These are phyloP conservation scores for Falcunculus frontatus DNA, from an alignment of 2,113 vertebrate genomes.

Conservation along the genomic window DNA sequence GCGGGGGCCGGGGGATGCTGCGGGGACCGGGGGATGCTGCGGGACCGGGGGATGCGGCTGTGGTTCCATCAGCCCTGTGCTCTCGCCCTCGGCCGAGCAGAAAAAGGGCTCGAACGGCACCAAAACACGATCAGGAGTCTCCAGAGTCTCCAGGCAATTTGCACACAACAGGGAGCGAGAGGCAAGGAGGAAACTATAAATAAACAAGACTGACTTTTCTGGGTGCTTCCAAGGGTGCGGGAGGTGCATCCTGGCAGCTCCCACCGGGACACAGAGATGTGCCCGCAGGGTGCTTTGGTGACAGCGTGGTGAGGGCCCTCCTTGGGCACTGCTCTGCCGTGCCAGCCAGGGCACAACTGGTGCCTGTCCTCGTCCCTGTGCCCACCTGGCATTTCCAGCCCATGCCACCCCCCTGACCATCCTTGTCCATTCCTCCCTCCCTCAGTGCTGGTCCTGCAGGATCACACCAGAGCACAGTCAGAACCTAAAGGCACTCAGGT, in stretches of 20 bases:
- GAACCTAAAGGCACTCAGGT: neutral
- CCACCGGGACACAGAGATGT: rapidly evolving
- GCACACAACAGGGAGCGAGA: neutral
- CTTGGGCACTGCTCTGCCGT: neutral
- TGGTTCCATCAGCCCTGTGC: neutral
- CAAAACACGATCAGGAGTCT: rapidly evolving
- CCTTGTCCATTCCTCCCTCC: neutral
- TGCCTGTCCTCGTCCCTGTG: neutral
- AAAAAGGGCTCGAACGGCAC: neutral
- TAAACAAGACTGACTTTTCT: rapidly evolving
- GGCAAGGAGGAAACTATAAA: rapidly evolving
- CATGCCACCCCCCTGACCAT: too few relatives aligned
- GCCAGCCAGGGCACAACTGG: neutral
- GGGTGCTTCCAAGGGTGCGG: neutral
- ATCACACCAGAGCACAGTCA: rapidly evolving
- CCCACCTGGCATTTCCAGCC: neutral
- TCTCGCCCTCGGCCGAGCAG: neutral
- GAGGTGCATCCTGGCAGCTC: neutral
- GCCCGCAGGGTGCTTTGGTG: rapidly evolving
- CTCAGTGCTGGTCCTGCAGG: rapidly evolving
- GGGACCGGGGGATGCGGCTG: rapidly evolving
- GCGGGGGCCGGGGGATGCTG: too few relatives aligned
- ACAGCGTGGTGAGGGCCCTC: neutral
- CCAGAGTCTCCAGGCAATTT: too few relatives aligned
- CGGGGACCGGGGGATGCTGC: too few relatives aligned